These are phyloP conservation scores for Megalonaias nervosa DNA, from an alignment of 1,140 invertebrate species.

Conservation along the genomic window DNA sequence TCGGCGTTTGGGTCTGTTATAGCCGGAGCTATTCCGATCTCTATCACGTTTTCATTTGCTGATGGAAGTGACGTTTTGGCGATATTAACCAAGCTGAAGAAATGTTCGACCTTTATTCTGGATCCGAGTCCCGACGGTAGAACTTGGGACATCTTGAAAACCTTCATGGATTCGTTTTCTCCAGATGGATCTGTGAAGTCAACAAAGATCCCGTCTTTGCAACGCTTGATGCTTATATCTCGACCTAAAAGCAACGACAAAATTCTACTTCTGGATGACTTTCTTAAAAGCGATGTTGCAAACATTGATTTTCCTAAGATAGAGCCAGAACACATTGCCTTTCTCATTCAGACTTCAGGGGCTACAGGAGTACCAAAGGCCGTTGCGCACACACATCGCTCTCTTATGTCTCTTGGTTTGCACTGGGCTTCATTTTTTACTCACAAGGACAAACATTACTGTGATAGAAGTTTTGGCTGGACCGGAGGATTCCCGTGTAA, in stretches of 20 bases:
- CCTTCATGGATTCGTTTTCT: not conserved
- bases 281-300: not conserved
- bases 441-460: too few relatives aligned
- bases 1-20: slow-evolving; percentile 4
- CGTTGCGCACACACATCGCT: not conserved
- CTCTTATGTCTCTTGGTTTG: too few relatives aligned
- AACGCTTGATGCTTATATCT: not conserved
- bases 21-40: slow-evolving; percentile 8
- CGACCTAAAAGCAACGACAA: not conserved
- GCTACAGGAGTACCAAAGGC: slow-evolving; percentile 22
- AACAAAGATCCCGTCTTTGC: slow-evolving; percentile 2
- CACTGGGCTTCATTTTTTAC: too few relatives aligned
- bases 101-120: slow-evolving; percentile 3
- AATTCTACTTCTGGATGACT: not conserved
- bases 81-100: slow-evolving; percentile 10
- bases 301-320: slow-evolving; percentile 8
- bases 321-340: not conserved
- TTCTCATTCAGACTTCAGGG: slow-evolving; percentile 22
- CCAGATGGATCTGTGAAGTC: not conserved
- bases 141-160: slow-evolving; percentile 18
- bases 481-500: too few relatives aligned
- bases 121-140: slow-evolving; percentile 12
- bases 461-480: too few relatives aligned
- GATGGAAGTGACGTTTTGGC: slow-evolving; percentile 23
- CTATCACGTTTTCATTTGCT: slow-evolving; percentile 6